Conservation (phyloP, 2,113 vertebrate genomes). For the Eudyptes chrysolophus region DNA sequence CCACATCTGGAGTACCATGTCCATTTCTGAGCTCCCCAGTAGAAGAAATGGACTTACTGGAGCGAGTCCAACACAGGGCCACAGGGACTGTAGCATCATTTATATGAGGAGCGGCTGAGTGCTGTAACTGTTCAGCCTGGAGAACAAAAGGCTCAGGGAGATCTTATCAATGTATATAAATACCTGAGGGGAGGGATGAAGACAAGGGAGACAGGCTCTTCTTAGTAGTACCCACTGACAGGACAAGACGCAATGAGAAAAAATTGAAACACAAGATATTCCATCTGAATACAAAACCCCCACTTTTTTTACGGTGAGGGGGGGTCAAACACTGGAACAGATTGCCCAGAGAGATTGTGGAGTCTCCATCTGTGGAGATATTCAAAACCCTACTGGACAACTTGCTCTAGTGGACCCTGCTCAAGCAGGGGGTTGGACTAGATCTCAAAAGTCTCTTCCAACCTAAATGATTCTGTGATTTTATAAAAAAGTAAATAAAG, state of each 20-base stretch:
- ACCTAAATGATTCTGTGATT: neutral
- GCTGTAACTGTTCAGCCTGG: neutral
- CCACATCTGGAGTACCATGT: neutral
- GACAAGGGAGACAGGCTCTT: neutral
- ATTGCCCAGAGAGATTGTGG: neutral
- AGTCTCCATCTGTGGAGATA: neutral
- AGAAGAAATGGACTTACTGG: neutral
- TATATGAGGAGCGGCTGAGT: neutral
- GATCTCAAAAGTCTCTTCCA: neutral
- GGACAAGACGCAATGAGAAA: neutral
- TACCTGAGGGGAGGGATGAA: neutral
- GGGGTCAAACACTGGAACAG: neutral
- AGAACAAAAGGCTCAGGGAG: neutral
- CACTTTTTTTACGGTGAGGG: neutral
- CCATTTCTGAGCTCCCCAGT: neutral
- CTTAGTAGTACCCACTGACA: neutral
- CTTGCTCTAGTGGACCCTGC: neutral
- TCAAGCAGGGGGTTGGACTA: neutral
- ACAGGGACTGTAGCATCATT: neutral
- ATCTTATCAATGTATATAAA: neutral
- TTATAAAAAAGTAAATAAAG: neutral
- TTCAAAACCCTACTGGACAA: neutral
- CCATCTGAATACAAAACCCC: neutral
- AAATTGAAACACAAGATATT: neutral
- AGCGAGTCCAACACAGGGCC: neutral